Base-by-base conservation (phyloP, 2,797 vertebrate genomes). In the Gouania willdenowi region DNA sequence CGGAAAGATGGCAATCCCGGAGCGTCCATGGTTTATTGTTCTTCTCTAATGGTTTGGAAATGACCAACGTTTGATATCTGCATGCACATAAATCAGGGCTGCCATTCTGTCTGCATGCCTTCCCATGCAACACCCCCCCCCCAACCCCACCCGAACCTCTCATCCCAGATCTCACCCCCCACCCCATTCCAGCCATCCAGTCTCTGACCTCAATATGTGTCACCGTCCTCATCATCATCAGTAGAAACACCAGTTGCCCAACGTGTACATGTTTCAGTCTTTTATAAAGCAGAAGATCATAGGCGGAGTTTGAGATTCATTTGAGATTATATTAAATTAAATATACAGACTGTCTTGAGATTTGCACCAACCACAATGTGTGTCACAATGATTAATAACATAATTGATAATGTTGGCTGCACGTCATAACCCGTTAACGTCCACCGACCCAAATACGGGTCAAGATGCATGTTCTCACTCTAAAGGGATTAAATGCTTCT, bases 41-140 rank as follows among this genome's bases (percentile, higher is more conserved):
- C 74, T 79, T 81, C 73, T 71, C 81, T 78, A 86, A 84, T 87
- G 83, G 81, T 81, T 81, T 83, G 83, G 80, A 89, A 87, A 84
- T 77, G 62, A 71, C 72, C 71, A 79, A 80, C 74, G 79, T 87
- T 87, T 88, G 82, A 88, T 86, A 80, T 84, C 56, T 45, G 75
- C 37, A 43, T 67, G 41, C 52, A 39, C 70, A 82, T 81, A 81
- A 87, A 84, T 86, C 79, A 82, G 64, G 50, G 42, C 75, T 79
- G 81, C 69, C 57, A 54, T 60, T 46, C 50, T 28, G 63, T 46
- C 50, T 28, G 63, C 66, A 53, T 44, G 61, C 66, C 69, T 63
- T 64, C 52, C 65, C 76, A 68, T 49, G 52, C 52, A n/a, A n/a
- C n/a, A n/a, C n/a, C 25, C 7, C 43, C 60, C 58, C 41, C 60